Conservation (phyloP, 30 jellyfish, hydroid and myxozoan species). For the Nemopilema nomurai region DNA sequence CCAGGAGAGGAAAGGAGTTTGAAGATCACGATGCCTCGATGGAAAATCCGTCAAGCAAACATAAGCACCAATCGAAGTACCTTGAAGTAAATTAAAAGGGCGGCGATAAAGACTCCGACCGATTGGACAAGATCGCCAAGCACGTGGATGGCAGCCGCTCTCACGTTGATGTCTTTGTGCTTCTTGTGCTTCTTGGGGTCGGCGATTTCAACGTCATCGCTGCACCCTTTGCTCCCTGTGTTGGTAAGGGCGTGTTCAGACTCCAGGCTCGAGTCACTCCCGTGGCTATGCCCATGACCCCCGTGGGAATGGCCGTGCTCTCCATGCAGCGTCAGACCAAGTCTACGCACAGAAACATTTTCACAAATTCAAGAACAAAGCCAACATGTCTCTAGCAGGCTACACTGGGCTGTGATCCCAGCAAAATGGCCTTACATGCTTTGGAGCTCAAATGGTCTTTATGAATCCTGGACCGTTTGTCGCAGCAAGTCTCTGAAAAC, state of each 20-base stretch:
- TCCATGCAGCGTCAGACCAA: conserved; percentile 79
- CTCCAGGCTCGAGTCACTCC: conserved; percentile 30
- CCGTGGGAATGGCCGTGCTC: conserved; percentile 94
- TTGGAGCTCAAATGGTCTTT: too few species aligned
- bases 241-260: conserved; percentile 4
- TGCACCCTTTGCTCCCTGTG: conserved; percentile 11
- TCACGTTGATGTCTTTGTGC: conserved; percentile 81
- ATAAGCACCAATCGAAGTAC: conserved; percentile 27
- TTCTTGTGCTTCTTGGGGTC: conserved; percentile 65
- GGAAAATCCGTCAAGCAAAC: too few species aligned
- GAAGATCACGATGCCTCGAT: too few species aligned
- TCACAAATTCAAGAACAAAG: too few species aligned
- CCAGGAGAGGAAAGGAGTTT: too few species aligned
- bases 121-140: conserved; percentile 95
- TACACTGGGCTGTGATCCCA: too few species aligned
- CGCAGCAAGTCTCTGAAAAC: too few species aligned
- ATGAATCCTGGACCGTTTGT: too few species aligned
- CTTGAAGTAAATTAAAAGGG: conserved; percentile 83
- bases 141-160: conserved; percentile 97
- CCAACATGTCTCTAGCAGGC: too few species aligned
- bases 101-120: conserved; percentile 92
- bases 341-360: conserved; percentile 64
- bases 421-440: too few species aligned
- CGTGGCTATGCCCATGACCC: conserved; percentile 70
- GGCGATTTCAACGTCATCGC: not conserved